Base-by-base conservation (phyloP, 2,888 invertebrate genomes). In the Cantharis flavilabris region DNA sequence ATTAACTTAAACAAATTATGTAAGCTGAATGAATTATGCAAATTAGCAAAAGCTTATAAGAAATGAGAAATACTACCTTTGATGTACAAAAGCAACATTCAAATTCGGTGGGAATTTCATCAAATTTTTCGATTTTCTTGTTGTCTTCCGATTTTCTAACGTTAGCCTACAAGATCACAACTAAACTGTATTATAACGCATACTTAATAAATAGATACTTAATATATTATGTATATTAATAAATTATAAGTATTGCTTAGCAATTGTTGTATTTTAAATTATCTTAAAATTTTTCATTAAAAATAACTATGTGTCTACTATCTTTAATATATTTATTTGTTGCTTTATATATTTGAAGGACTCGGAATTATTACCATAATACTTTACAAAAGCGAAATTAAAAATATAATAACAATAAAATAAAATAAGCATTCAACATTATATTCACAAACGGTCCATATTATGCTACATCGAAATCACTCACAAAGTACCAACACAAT, bases 51-150 rank as follows among this genome's bases (percentile, higher is more conserved):
- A 77, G 74, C 71, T 67, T 77, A 77, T 67, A 62, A 71, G 73
- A 75, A 78, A 65, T 73, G 76, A 69, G 69, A 67, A 76, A 78
- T 90, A 90, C 90, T 95, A 96, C 96, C 96, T 96, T 96, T 89
- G 95, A 94, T 90, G 95, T 96, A 94, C 96, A 97, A 95, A 96
- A 97, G 94, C 96, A 97, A 95, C 97, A 97, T 93, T 97, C 97
- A 93, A 96, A 96, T 92, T 96, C 96, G 92, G 95, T 96, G 91
- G 96, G 96, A 90, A 96, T 92, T 92, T 96, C 96, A 91, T 96
- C 95, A 90, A 94, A 91, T 92, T 86, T 87, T 84, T 88, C 88
- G 88, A 89, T 87, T 89, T 90, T 90, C 89, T 89, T 90, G 88
- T 89, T 90, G 88, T 88, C 86, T 84, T 91, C 92, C 89, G 90